Evolutionary conservation across 2,888 invertebrate genomes (phyloP), one percentile per base, ranked within the genome.

Genomic region (Megamerina dolium): DNA sequence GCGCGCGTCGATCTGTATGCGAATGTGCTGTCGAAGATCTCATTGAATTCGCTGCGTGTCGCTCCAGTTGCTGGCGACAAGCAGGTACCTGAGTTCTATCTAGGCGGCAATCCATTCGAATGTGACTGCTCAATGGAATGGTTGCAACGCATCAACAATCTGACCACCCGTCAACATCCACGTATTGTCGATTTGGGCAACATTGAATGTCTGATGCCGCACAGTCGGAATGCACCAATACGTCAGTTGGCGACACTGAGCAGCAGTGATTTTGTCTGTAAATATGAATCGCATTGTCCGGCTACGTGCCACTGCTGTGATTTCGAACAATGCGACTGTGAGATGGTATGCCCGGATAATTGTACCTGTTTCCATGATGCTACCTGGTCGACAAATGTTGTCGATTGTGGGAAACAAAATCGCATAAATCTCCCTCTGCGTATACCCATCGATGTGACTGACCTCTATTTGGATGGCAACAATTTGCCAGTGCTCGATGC

Each of bases 121-220:
- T 95, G 94, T 74, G 91, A 93, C 66, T 94, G 95, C 74, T 84
- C 86, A 50, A 90, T 94, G 90, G 92, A 92, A 69, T 95, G 94
- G 94, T 74, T 93, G 60, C 90, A 90, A 55, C 79, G 86, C 43
- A 85, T 91, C 70, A 91, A 91, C 72, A 87, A 87, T 70, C 82
- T 87, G 78, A 87, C 87, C 50, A 80, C 84, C 57, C 77, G 87
- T 39, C 89, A 89, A 66, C 87, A 91, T 66, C 90, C 93, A 40
- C 79, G 83, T 46, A 84, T 93, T 57, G 87, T 90, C 81, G 93
- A 93, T 68, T 74, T 91, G 58, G 87, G 85, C 63, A 87, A 87
- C 61, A 86, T 92, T 46, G 81, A 87, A 77, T 94, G 93, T 73
- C 81, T 85, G 66, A 83, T 88, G 78, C 85, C 87, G 39, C 86